These are phyloP conservation scores for Montipora sp. DNA, from an alignment of 64 coral and sea anemone genomes.

Conservation along the genomic window DNA sequence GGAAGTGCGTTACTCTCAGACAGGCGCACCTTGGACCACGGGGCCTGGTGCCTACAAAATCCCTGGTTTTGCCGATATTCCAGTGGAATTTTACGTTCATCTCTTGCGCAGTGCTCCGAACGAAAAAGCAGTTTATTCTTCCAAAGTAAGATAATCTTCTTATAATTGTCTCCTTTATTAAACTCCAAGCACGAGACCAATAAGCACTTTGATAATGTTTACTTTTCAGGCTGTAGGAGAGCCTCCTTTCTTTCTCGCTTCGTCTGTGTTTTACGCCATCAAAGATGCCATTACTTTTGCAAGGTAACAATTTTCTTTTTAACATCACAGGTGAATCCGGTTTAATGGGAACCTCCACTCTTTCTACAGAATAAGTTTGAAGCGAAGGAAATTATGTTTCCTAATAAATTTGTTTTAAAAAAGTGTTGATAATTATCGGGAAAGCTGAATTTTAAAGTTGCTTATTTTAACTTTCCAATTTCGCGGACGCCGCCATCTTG, in stretches of 20 bases:
- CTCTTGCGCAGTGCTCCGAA: slow-evolving; percentile 87
- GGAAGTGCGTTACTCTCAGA: slow-evolving; percentile 80
- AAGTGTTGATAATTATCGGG: no score
- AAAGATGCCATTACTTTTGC: slow-evolving; percentile 83
- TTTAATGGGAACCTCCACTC: no score
- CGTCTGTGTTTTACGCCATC: slow-evolving; percentile 92
- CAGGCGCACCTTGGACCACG: slow-evolving; percentile 71
- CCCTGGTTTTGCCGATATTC: slow-evolving; percentile 90
- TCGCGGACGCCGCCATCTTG: no score
- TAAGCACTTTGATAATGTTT: background rate
- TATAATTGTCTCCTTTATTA: background rate
- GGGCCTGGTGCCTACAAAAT: slow-evolving; percentile 95
- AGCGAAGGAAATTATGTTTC: no score
- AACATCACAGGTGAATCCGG: no score
- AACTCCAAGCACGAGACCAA: no score
- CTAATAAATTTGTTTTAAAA: no score
- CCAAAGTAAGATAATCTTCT: slow-evolving; percentile 54
- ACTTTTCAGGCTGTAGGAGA: slow-evolving; percentile 78
- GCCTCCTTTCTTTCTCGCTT: slow-evolving; percentile 81
- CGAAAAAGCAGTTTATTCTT: slow-evolving; percentile 84
- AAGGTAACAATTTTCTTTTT: slow-evolving; percentile 40
- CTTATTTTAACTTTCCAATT: no score
- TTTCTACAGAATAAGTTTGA: no score
- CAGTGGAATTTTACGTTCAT: slow-evolving; percentile 87
- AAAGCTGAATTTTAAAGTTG: no score